These are phyloP conservation scores for Oryctes rhinoceros DNA, from an alignment of 1,140 invertebrate genomes.

Conservation along the genomic window DNA sequence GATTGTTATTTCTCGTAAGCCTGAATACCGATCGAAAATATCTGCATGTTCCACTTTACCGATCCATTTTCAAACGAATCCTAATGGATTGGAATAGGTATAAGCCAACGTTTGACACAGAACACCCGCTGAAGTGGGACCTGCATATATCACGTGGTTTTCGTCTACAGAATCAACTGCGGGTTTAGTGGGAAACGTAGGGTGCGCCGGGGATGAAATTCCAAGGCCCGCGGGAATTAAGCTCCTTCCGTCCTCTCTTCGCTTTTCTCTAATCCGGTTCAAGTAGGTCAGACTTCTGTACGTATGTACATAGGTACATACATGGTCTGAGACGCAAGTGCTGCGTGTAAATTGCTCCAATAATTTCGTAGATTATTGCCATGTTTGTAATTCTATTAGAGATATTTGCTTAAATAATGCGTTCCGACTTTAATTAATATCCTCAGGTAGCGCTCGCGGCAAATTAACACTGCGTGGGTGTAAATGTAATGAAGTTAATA, in stretches of 20 bases:
- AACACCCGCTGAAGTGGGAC: background rate
- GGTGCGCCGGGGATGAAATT: background rate
- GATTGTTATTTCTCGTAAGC: too few relatives aligned
- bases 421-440: constrained; percentile 21
- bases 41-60: too few relatives aligned
- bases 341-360: background rate
- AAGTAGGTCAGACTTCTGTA: background rate
- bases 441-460: background rate
- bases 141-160: background rate
- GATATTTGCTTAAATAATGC: constrained; percentile 27
- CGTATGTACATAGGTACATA: background rate
- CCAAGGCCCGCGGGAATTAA: background rate
- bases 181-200: background rate
- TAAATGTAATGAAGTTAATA: constrained; percentile 16
- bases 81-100: background rate
- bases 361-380: constrained; percentile 16
- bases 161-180: constrained; percentile 13
- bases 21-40: too few relatives aligned
- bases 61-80: background rate
- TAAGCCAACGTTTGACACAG: background rate
- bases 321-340: background rate
- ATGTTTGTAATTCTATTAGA: constrained; percentile 19
- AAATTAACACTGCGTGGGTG: background rate
- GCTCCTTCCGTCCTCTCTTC: background rate
- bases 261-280: constrained; percentile 6